Evolutionary conservation across 2,113 vertebrate species (phyloP).

Genomic region (Etheostoma spectabile): DNA sequence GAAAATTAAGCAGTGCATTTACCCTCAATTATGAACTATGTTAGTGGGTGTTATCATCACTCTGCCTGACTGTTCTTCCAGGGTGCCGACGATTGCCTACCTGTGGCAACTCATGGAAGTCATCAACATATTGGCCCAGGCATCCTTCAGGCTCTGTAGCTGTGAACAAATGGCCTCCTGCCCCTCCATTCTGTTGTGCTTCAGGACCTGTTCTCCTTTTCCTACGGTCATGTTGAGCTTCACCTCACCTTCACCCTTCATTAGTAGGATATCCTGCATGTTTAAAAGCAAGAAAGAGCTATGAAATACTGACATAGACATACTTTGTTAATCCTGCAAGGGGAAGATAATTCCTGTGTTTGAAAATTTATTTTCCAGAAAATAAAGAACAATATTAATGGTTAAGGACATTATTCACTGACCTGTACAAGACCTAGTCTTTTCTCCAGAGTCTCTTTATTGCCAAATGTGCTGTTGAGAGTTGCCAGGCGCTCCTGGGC

Average conservation of each 20-base stretch:
- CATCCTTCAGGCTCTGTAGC: conserved; percentile 88
- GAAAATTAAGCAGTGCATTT: neutral
- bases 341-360: neutral
- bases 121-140: conserved; percentile 89
- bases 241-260: conserved; percentile 97
- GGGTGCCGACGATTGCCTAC: conserved; percentile 75
- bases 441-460: conserved; percentile 90
- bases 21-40: neutral
- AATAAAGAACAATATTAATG: neutral
- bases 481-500: conserved; percentile 88
- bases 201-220: conserved; percentile 93
- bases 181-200: conserved; percentile 89
- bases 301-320: too few relatives aligned
- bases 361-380: neutral
- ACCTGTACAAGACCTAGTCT: conserved; percentile 92
- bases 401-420: conserved; percentile 16
- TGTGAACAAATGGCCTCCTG: conserved; percentile 88
- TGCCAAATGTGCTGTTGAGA: conserved; percentile 89
- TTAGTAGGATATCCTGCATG: conserved; percentile 92
- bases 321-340: too few relatives aligned
- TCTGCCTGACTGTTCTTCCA: neutral
- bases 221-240: conserved; percentile 96
- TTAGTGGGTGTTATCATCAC: neutral
- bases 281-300: neutral
- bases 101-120: conserved; percentile 90